These are phyloP conservation scores for Tympanoctomys barrerae DNA, from an alignment of 2,797 vertebrate genomes.

Conservation along the genomic window DNA sequence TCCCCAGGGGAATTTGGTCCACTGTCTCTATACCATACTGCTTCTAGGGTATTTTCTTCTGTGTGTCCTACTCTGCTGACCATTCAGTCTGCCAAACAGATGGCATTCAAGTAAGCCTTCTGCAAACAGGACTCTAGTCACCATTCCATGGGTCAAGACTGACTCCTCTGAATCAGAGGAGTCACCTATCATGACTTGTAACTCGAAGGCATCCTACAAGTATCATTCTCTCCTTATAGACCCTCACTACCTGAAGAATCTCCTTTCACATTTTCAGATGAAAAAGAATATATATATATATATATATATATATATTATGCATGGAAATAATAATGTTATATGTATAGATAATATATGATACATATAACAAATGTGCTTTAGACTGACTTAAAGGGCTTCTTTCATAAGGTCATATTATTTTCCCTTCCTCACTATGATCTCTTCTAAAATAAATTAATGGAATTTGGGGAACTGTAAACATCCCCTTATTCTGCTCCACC, in stretches of 20 bases:
- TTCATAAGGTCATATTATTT: not conserved
- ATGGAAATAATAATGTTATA: too few relatives aligned
- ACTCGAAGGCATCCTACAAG: not conserved
- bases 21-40: not conserved
- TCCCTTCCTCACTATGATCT: not conserved
- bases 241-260: not conserved
- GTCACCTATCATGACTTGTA: not conserved
- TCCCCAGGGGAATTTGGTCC: not conserved
- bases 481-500: accelerated
- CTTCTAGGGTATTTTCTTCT: not conserved
- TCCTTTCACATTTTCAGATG: not conserved
- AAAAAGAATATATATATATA: not conserved
- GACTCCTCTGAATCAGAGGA: not conserved
- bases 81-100: not conserved
- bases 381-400: not conserved
- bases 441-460: not conserved
- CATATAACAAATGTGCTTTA: not conserved
- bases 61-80: not conserved
- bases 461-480: not conserved
- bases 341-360: too few relatives aligned
- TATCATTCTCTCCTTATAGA: not conserved
- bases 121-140: not conserved
- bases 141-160: not conserved
- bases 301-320: too few relatives aligned
- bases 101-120: not conserved